Conservation (phyloP, 2,113 vertebrate species). For the Raja brachyura region DNA sequence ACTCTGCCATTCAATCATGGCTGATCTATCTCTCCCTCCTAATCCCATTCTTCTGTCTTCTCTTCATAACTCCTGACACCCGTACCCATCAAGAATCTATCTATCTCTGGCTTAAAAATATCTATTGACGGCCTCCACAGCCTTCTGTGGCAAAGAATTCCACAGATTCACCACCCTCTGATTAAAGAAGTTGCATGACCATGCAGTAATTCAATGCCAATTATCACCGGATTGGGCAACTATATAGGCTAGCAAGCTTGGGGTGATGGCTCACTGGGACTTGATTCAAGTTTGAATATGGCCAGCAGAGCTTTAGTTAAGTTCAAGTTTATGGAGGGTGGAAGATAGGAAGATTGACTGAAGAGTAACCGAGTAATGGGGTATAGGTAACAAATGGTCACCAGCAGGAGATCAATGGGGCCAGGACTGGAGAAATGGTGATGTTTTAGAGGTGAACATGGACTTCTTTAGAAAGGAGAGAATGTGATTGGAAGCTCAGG, state of each 20-base stretch:
- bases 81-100: too few relatives aligned
- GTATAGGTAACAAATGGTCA: not conserved
- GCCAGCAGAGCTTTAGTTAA: not conserved
- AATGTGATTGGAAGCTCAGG: not conserved
- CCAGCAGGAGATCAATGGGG: not conserved
- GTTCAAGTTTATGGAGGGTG: not conserved
- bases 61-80: too few relatives aligned
- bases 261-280: not conserved
- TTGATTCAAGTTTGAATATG: not conserved
- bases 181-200: too few relatives aligned
- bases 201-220: not conserved
- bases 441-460: not conserved
- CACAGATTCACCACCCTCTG: too few relatives aligned
- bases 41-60: too few relatives aligned
- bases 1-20: too few relatives aligned
- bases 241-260: not conserved
- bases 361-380: not conserved
- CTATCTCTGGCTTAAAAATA: too few relatives aligned
- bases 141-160: too few relatives aligned
- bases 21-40: too few relatives aligned
- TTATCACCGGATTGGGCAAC: not conserved
- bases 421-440: not conserved
- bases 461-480: not conserved
- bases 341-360: not conserved
- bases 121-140: too few relatives aligned